A percentile compares a stretch with the other conserved stretches of the same genome.
Evolutionary conservation across 2,888 invertebrate species (phyloP).

Genomic region (Neoscelio sp.): DNA sequence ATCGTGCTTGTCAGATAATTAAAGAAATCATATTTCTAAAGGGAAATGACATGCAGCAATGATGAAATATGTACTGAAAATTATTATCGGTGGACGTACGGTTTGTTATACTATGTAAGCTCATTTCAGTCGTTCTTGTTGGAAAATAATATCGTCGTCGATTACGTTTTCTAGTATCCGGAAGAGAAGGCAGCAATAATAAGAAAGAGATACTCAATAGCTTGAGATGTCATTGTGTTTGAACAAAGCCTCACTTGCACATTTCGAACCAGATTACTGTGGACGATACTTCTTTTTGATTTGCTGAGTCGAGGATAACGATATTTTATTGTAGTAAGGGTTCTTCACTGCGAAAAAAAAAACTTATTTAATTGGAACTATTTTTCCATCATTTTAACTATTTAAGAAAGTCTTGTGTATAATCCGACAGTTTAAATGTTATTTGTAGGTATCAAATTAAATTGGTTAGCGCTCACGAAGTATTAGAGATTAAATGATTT

Average conservation of each 20-base stretch:
- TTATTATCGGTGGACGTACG: constrained; percentile 19
- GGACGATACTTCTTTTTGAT: constrained; percentile 14
- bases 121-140: constrained; percentile 18
- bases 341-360: not conserved
- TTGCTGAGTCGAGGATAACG: not conserved
- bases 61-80: constrained; percentile 5
- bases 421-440: too few species aligned
- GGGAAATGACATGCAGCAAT: not conserved
- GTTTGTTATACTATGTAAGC: constrained; percentile 23
- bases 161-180: constrained; percentile 27
- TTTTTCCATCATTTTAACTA: too few species aligned
- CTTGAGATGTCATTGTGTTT: constrained; percentile 41
- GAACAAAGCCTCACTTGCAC: constrained; percentile 19
- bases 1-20: not conserved
- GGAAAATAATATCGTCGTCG: constrained; percentile 35
- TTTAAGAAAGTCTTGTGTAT: too few species aligned
- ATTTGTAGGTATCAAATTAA: too few species aligned
- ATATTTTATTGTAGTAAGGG: not conserved
- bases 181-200: constrained; percentile 19
- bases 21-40: too few species aligned
- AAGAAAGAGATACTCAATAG: constrained; percentile 31
- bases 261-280: constrained; percentile 13
- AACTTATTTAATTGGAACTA: too few species aligned
- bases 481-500: too few species aligned
- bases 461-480: too few species aligned